Conservation (phyloP, 2,797 vertebrate species). For the Liparis tanakae region DNA sequence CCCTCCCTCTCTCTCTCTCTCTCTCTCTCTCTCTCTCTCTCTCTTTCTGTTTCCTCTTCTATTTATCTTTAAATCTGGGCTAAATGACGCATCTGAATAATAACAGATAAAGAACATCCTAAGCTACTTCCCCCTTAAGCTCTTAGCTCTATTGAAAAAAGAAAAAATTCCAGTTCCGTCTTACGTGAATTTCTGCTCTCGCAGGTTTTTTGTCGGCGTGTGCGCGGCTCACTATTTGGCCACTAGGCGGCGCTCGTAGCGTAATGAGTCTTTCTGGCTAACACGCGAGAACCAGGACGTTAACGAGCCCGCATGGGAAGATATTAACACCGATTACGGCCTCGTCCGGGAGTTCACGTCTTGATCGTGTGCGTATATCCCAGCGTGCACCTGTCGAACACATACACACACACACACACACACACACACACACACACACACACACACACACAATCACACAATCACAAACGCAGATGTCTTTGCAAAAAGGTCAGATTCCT, state of each 20-base stretch:
- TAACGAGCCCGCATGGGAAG: not conserved
- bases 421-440: too few species aligned
- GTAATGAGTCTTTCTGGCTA: not conserved
- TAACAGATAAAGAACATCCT: constrained; percentile 46
- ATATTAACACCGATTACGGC: constrained; percentile 44
- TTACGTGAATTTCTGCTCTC: constrained; percentile 4
- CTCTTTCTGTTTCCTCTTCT: constrained; percentile 11
- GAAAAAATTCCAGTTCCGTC: too few species aligned
- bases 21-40: too few species aligned
- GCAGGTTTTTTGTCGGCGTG: not conserved
- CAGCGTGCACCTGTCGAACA: not conserved
- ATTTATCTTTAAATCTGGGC: constrained; percentile 45
- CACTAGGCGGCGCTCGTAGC: not conserved
- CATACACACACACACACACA: constrained; percentile 14
- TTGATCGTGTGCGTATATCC: constrained; percentile 15
- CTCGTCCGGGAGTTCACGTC: constrained; percentile 28
- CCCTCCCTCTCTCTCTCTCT: not conserved
- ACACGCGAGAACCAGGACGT: not conserved
- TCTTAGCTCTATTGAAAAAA: too few species aligned
- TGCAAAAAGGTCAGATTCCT: constrained; percentile 48
- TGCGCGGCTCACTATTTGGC: not conserved
- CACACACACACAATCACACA: not conserved
- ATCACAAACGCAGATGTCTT: not conserved
- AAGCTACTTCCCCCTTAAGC: constrained; percentile 34
- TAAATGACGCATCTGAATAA: constrained; percentile 48